A percentile compares a stretch with the other conserved stretches of the same genome.
Conservation (phyloP, 2,113 vertebrate species). For the Malurus melanocephalus region DNA sequence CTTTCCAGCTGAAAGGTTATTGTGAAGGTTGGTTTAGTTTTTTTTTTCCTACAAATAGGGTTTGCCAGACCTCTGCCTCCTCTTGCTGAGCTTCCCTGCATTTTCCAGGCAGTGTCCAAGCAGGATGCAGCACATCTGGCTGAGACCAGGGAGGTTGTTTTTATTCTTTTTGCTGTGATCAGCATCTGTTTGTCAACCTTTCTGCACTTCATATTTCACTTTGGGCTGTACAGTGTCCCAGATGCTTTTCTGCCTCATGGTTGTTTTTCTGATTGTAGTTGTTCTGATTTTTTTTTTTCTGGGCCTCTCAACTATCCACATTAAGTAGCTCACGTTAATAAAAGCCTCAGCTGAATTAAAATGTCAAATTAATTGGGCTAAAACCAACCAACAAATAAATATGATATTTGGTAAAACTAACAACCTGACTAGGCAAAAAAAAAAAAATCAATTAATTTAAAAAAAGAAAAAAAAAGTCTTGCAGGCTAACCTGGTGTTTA, state of each 20-base stretch:
- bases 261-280: neutral
- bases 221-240: neutral
- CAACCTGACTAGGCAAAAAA: neutral
- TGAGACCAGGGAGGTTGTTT: neutral
- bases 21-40: neutral
- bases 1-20: neutral
- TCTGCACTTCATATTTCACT: neutral
- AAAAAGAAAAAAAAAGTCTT: neutral
- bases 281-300: neutral
- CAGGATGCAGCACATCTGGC: neutral
- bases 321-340: neutral
- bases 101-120: neutral
- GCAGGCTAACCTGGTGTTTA: neutral
- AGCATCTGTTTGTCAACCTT: neutral
- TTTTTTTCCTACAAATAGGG: neutral
- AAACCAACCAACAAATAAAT: neutral
- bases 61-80: neutral
- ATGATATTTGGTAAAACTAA: neutral
- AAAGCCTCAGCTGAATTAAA: conserved; percentile 18
- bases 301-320: neutral
- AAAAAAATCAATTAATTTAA: neutral
- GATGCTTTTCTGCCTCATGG: neutral
- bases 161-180: neutral
- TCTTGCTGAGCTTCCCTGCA: neutral
- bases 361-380: neutral